phyloP scores from a whole-genome alignment of 2,888 invertebrate species.

The Drosophila putrida region DNA sequence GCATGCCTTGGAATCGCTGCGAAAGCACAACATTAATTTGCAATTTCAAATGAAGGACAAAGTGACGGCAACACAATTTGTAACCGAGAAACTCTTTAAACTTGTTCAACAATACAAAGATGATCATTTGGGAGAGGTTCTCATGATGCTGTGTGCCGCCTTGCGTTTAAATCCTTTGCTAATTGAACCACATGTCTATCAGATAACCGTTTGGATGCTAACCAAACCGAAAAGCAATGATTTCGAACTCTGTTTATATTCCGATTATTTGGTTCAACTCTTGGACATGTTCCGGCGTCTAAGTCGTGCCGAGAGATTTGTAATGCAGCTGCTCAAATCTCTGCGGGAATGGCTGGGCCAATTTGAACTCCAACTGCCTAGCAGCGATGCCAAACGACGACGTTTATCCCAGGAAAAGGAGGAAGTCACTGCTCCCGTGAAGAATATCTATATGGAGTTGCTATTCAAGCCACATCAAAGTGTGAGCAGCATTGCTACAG shows the following conservation, averaged over 20 bases:
- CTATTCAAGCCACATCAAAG: background rate
- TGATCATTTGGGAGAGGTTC: conserved; percentile 64
- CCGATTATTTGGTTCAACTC: conserved; percentile 78
- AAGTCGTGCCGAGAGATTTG: conserved; percentile 82
- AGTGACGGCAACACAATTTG: conserved; percentile 35
- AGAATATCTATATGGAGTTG: conserved; percentile 17
- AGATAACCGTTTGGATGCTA: conserved; percentile 79
- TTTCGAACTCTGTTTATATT: conserved; percentile 65
- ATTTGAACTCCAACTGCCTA: conserved; percentile 34
- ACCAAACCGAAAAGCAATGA: conserved; percentile 61
- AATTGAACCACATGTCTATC: conserved; percentile 79
- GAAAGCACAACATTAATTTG: conserved; percentile 78
- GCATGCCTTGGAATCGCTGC: conserved; percentile 74
- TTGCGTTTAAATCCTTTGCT: conserved; percentile 83
- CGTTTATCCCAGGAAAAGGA: conserved; percentile 1
- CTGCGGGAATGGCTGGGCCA: conserved; percentile 72
- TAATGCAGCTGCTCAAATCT: conserved; percentile 78
- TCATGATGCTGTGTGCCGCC: conserved; percentile 79
- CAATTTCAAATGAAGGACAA: conserved; percentile 33
- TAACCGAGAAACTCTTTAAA: conserved; percentile 51
- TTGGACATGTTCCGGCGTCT: conserved; percentile 84
- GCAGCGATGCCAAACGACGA: conserved; percentile 18
- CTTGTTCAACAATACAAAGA: conserved; percentile 48
- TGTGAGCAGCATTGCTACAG: conserved; percentile 2
- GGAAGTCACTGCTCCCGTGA: background rate